Base-by-base conservation (phyloP, 2,113 vertebrate genomes). In the Parotia lawesii region DNA sequence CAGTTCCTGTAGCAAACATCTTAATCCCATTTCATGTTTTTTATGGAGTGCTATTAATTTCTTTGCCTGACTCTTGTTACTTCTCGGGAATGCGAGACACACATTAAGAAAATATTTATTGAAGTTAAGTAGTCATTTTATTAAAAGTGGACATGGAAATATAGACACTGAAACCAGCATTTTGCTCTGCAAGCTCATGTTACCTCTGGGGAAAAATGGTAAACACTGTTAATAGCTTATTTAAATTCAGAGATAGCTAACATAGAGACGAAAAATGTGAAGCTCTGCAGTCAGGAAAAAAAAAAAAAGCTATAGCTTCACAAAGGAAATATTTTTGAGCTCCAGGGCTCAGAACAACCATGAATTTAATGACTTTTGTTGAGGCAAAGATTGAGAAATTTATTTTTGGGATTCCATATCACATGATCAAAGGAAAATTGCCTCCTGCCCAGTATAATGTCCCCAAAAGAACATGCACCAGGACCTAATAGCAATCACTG, bases 231-330 rank as follows among this genome's bases (percentile, higher is more conserved):
- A 85, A 74, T 47, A 74, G 33, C 71, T 90, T 81, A 90, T 88
- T 92, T 86, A 95, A 80, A 93, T 88, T 92, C 72, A 83, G 31
- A 61, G 44, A 74, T 74, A 83, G 44, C 38, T 89, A 64, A 75
- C 44, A 57, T 3, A 40, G 15, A 42, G 42, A 58, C 0, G 3
- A 76, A 93, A 87, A 92, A 80, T 37, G 4, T 56, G 51, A 88
- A 80, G 12, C 10, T 66, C 10, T 77, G 25, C 40, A 58, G 33
- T 38, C 10, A 58, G 58, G 44, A 60, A 62, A 80, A 71, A 84
- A 76, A 84, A 76, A 37, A 58, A 1, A 29, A 48, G 20, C 2
- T 53, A 8, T 5, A 70, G 4, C 65, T 87, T 62, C 50, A 60
- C 24, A 74, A 51, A 76, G 15, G 8, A 93, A 93, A 53, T 27